These are phyloP conservation scores for Barypeithes pellucidus DNA, from an alignment of 2,888 invertebrate species.

Conservation along the genomic window DNA sequence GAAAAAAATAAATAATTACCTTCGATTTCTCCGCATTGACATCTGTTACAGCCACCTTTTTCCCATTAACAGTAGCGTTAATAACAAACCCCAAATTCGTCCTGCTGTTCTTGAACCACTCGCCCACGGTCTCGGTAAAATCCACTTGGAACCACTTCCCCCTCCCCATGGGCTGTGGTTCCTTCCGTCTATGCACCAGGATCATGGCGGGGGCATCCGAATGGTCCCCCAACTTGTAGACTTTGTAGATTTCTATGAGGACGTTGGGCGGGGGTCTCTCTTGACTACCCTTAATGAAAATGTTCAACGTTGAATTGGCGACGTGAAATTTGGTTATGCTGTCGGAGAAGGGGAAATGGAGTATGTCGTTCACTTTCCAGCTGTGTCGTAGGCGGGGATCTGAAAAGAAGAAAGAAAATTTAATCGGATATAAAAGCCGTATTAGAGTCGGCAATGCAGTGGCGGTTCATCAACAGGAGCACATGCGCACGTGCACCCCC, in stretches of 20 bases:
- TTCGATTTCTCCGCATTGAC: conserved; percentile 73
- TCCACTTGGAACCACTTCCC: conserved; percentile 83
- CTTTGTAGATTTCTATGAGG: conserved; percentile 67
- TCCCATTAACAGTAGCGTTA: conserved; percentile 77
- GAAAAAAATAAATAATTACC: conserved; percentile 55
- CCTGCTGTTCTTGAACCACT: conserved; percentile 84
- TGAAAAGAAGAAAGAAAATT: conserved; percentile 66
- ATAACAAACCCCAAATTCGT: conserved; percentile 86
- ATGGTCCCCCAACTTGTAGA: conserved; percentile 64
- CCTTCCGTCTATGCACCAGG: conserved; percentile 68
- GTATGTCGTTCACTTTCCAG: conserved; percentile 78
- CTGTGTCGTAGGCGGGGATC: conserved; percentile 80
- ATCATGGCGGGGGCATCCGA: conserved; percentile 63
- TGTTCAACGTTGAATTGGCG: conserved; percentile 79
- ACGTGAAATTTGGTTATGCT: conserved; percentile 81
- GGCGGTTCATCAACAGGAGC: no score
- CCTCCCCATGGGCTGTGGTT: conserved; percentile 73
- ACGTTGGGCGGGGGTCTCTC: conserved; percentile 67
- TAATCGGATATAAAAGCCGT: background rate
- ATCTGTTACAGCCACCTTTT: conserved; percentile 81
- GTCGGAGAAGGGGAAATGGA: conserved; percentile 82
- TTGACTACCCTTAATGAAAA: conserved; percentile 75
- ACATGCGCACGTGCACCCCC: no score
- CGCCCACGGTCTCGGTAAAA: conserved; percentile 81
- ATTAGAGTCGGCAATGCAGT: no score